These are phyloP conservation scores for Helarctos malayanus DNA, from an alignment of 2,797 vertebrate genomes.

Conservation along the genomic window DNA sequence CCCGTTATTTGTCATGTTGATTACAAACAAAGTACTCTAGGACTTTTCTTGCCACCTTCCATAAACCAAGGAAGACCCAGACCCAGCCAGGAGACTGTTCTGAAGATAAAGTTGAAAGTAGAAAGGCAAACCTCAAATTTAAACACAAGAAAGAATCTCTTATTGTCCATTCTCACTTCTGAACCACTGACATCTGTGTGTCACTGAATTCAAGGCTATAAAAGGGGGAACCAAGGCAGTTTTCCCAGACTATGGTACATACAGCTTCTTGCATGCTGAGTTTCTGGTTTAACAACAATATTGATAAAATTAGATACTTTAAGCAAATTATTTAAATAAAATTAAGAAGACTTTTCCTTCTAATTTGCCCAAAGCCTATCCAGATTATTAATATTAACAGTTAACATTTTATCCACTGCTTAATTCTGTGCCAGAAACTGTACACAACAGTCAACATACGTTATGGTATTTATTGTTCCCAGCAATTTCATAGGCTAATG, in stretches of 20 bases:
- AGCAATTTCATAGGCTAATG: neutral
- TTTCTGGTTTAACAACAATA: slow-evolving; percentile 47
- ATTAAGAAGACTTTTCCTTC: neutral
- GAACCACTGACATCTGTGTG: neutral
- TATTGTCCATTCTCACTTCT: neutral
- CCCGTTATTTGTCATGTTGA: neutral
- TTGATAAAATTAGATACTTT: slow-evolving; percentile 21
- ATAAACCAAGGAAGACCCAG: slow-evolving; percentile 38
- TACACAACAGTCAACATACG: neutral
- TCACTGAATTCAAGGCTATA: neutral
- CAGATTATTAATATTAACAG: neutral
- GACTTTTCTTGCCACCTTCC: neutral
- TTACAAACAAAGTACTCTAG: slow-evolving; percentile 14
- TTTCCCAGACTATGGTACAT: neutral
- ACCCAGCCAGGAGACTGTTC: neutral
- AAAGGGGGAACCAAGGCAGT: slow-evolving; percentile 20
- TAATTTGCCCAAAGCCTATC: neutral
- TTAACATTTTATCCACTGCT: neutral
- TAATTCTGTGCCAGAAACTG: neutral
- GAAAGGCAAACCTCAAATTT: neutral
- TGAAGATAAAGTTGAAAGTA: slow-evolving; percentile 14
- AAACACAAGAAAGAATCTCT: slow-evolving; percentile 49
- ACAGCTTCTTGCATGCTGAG: neutral
- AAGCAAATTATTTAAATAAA: neutral
- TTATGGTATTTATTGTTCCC: neutral